Base-by-base conservation (phyloP, 2,113 vertebrate genomes). In the Motacilla alba region DNA sequence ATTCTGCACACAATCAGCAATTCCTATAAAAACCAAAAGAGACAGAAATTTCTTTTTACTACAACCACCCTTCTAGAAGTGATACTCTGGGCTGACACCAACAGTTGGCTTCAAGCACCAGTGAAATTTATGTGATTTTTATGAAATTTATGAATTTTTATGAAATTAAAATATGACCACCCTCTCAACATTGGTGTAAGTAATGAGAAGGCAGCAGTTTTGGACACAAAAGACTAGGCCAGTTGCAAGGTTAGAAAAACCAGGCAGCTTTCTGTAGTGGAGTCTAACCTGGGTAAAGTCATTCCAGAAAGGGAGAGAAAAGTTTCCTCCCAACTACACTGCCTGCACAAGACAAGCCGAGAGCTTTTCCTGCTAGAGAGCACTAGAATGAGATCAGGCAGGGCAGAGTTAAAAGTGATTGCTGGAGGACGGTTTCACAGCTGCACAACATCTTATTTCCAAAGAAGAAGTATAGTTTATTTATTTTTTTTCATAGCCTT, bases 291-390 rank as follows among this genome's bases (percentile, higher is more conserved):
- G 9, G 3, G 8, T 31, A 60, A 83, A 83, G 56, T 41, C 12
- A 59, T 6, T 26, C 17, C 20, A 53, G 44, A 82, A 64, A 70
- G 12, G 7, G 22, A 6, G 5, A 50, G 22, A 37, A 35, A 53
- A 53, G 6, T 7, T 7, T 78, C 37, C 58, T 53, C 31, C 8
- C 9, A 33, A 39, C 6, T 28, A 28, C 22, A 69, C 20, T 49
- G 15, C 35, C 14, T n/a, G 4, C 11, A 10, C 7, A n/a, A 83
- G 39, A 55, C 10, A 17, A 13, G 49, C 0, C 0, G 2, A 26
- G 37, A 87, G 8, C 16, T 66, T 70, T 69, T 70, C 22, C 46
- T 81, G 9, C 7, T 53, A 30, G 7, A 46, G 30, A 72, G 26
- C 10, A 43, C 52, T 39, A 69, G 62, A 67, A 49, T 66, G 9